Conservation (phyloP, 2,888 invertebrate genomes). For the Cynaeus angustus region DNA sequence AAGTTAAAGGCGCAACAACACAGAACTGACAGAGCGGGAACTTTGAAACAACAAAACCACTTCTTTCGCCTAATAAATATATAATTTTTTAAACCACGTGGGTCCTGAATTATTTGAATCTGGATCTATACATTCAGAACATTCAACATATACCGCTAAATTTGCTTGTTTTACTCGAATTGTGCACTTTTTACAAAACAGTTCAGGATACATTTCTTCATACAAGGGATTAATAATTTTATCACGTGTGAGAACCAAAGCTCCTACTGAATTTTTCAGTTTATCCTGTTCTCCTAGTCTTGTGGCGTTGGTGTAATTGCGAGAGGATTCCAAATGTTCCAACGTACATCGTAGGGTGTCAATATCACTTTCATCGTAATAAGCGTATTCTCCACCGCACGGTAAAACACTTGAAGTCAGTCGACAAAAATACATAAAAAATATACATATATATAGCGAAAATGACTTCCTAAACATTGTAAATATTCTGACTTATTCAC, state of each 20-base stretch:
- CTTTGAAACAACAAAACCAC: neutral
- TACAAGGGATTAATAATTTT: slow-evolving; percentile 14
- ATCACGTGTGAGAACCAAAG: slow-evolving; percentile 4
- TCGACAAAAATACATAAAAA: no score
- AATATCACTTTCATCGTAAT: slow-evolving; percentile 30
- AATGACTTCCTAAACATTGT: no score
- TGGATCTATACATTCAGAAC: slow-evolving; percentile 64
- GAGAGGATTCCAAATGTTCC: slow-evolving; percentile 14
- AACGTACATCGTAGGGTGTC: slow-evolving; percentile 13
- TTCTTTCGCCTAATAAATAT: slow-evolving; percentile 24
- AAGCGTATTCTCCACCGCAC: no score
- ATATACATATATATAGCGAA: no score
- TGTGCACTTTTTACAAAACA: slow-evolving; percentile 65
- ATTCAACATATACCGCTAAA: slow-evolving; percentile 63
- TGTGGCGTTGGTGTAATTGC: slow-evolving; percentile 1
- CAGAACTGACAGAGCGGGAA: slow-evolving; percentile 27
- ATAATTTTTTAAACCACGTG: slow-evolving; percentile 12
- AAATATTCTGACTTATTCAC: no score
- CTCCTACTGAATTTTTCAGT: no score
- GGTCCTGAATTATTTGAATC: neutral
- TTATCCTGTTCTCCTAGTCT: no score
- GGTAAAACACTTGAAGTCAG: no score
- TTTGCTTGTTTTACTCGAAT: slow-evolving; percentile 63
- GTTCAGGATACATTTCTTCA: slow-evolving; percentile 33
- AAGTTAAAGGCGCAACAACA: slow-evolving; percentile 32